Base-by-base conservation (phyloP, 2,888 invertebrate species). In the Tetanocera ferruginea region DNA sequence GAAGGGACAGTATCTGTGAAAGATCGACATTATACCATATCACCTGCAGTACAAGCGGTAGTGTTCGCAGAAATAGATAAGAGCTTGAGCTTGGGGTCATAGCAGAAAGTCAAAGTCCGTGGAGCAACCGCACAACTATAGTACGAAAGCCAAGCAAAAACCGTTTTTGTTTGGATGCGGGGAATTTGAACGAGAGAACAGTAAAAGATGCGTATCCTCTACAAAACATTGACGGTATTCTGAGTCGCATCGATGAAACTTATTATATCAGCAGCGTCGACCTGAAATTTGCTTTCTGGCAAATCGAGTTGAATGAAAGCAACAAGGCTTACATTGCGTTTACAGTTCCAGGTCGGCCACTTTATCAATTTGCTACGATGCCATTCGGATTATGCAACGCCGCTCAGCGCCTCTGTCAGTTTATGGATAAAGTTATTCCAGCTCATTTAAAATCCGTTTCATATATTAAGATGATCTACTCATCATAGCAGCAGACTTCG, bases 351-450 rank as follows among this genome's bases (percentile, higher is more conserved):
- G 79, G 76, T 23, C 34, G 76, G 28, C 75, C 79, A 0, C 66
- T 76, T 25, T 75, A 80, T 23, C 78, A 76, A 28, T 82, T 73
- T 23, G 71, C 23, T 0, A 79, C 79, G 1, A 80, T 80, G 81
- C 82, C 80, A 0, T 80, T 81, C 25, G 76, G 78, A n/a, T n/a
- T n/a, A n/a, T n/a, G n/a, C n/a, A n/a, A n/a, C n/a, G n/a, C n/a
- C n/a, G n/a, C n/a, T n/a, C 80, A 81, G 25, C 52, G 78, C 1
- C 37, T 81, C 19, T 84, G 83, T 69, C 76, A 82, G 0, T 66
- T 84, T 14, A 79, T 84, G 76, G 76, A 76, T 34, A 78, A 71
- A 28, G 76, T 77, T 0, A 76, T 79, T 3, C 75, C 77, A 3
- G 9, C 79, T 77, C 49, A 31, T 11, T 11, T 78, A 0, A 79